A percentile compares a stretch with the other conserved stretches of the same genome.
Evolutionary conservation across 2,113 vertebrate species (phyloP).

Genomic region (Acanthisitta chloris): DNA sequence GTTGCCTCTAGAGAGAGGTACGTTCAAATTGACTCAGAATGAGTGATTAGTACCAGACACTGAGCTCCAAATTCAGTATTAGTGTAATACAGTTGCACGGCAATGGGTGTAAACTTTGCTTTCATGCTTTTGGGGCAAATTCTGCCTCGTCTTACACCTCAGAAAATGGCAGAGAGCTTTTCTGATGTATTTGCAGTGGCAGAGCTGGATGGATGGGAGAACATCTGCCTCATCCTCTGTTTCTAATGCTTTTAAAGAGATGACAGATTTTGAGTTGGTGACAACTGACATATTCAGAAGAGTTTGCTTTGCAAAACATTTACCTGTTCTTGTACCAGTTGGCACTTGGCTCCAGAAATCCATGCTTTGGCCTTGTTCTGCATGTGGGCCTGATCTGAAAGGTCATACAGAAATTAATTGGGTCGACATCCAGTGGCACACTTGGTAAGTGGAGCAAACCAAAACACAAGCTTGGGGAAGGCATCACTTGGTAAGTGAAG

Average conservation of each 20-base stretch:
- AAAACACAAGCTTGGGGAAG: background rate
- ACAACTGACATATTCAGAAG: background rate
- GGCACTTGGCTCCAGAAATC: background rate
- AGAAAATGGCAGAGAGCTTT: background rate
- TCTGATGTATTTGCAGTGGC: background rate
- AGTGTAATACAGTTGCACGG: background rate
- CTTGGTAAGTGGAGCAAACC: background rate
- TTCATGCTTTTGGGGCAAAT: background rate
- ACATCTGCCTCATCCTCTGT: background rate
- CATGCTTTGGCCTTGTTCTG: background rate
- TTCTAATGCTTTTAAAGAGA: conserved; percentile 52
- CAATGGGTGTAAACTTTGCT: background rate
- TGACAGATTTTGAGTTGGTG: background rate
- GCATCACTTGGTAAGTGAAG: background rate
- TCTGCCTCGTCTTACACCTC: background rate
- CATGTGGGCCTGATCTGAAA: background rate
- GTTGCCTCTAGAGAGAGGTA: conserved; percentile 11
- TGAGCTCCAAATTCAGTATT: background rate
- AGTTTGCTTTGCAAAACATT: background rate
- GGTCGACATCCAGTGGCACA: background rate
- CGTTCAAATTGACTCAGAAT: conserved; percentile 9
- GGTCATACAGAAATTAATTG: background rate
- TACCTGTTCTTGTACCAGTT: background rate
- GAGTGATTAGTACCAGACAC: conserved; percentile 13
- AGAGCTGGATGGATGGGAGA: background rate